These are phyloP conservation scores for Procambarus clarkii DNA, from an alignment of 1,140 invertebrate species.

Conservation along the genomic window DNA sequence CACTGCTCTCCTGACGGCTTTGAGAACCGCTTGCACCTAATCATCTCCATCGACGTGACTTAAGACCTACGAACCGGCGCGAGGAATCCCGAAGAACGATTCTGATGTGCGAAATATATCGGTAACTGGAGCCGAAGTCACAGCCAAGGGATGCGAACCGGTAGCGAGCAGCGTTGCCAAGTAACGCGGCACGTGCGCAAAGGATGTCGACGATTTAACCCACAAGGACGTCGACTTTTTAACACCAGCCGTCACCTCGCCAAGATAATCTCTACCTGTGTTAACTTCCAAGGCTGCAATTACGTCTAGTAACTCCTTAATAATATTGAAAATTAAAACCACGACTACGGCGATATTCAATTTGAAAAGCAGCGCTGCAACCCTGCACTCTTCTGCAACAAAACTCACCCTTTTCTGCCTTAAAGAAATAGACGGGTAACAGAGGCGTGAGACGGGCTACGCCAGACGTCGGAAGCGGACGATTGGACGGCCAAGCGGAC, in stretches of 20 bases:
- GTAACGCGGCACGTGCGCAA: constrained; percentile 32
- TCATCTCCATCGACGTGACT: not conserved
- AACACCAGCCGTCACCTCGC: not conserved
- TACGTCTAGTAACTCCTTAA: not conserved
- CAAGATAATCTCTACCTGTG: not conserved
- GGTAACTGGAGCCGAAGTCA: not conserved
- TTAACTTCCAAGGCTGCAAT: not conserved
- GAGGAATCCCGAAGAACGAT: not conserved
- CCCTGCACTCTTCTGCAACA: too few relatives aligned
- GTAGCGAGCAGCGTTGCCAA: not conserved
- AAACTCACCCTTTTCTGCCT: too few relatives aligned
- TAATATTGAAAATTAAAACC: not conserved
- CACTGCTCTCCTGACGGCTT: not conserved
- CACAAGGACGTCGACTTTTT: not conserved
- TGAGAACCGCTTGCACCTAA: not conserved
- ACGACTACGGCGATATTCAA: not conserved
- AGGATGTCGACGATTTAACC: constrained; percentile 52
- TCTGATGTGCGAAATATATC: not conserved
- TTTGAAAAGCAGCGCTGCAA: too few relatives aligned
- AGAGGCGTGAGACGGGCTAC: too few relatives aligned
- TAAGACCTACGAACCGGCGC: too few relatives aligned
- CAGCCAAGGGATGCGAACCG: not conserved
- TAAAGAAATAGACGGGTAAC: too few relatives aligned
- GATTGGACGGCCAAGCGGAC: too few relatives aligned
- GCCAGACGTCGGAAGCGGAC: too few relatives aligned